phyloP scores from a whole-genome alignment of 2,888 invertebrate genomes.

The Drosophila pseudotakahashii region DNA sequence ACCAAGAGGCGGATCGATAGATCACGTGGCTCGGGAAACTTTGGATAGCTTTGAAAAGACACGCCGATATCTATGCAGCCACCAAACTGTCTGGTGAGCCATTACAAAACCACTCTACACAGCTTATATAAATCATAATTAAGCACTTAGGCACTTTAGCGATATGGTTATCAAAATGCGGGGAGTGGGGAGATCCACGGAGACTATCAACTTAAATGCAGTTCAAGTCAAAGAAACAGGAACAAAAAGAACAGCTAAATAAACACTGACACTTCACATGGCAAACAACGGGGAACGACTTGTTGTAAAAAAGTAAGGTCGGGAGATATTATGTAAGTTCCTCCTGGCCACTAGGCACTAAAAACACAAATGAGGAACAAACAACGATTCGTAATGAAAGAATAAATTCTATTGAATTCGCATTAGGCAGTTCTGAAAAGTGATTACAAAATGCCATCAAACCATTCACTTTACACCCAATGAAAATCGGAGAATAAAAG shows the following conservation, averaged over 20 bases:
- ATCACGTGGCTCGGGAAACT: conserved; percentile 31
- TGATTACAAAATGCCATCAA: conserved; percentile 43
- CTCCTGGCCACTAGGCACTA: conserved; percentile 8
- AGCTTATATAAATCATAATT: conserved; percentile 38
- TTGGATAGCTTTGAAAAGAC: conserved; percentile 5
- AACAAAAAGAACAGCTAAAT: conserved; percentile 14
- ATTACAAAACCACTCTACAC: conserved; percentile 27
- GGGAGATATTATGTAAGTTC: conserved; percentile 49
- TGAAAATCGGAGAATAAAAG: conserved; percentile 4
- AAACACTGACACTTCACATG: conserved; percentile 20
- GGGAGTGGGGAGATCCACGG: conserved; percentile 1
- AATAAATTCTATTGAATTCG: conserved; percentile 46
- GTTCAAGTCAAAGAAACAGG: conserved; percentile 14
- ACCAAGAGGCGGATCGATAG: neutral
- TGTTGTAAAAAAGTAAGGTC: conserved; percentile 49
- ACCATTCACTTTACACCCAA: neutral
- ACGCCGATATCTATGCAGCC: conserved; percentile 12
- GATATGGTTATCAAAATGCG: conserved; percentile 28
- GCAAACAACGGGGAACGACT: conserved; percentile 10
- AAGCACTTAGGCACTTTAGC: neutral
- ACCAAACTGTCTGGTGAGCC: conserved; percentile 28
- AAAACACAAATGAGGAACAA: conserved; percentile 7
- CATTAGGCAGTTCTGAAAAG: conserved; percentile 19
- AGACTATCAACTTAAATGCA: conserved; percentile 37
- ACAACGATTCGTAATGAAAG: conserved; percentile 12